Evolutionary conservation across 1,140 invertebrate species (phyloP).

Genomic region (Zophobas atratus): DNA sequence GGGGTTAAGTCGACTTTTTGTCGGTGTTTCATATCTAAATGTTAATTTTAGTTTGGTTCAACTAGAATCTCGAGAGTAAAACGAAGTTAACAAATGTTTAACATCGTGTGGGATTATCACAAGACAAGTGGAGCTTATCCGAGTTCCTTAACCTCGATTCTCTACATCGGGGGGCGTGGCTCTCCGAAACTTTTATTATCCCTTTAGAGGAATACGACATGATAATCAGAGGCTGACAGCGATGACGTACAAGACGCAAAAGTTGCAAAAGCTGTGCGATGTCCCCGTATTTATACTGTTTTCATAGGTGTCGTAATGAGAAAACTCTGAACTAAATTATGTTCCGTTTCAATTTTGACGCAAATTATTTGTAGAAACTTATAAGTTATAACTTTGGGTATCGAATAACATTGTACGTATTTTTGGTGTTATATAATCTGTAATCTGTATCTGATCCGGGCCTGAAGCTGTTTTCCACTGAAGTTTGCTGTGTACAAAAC

Average conservation of each 20-base stretch:
- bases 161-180: neutral
- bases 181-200: neutral
- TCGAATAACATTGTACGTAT: slow-evolving; percentile 27
- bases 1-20: slow-evolving; percentile 31
- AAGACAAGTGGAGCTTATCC: slow-evolving; percentile 40
- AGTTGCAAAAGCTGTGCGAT: too few species aligned
- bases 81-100: slow-evolving; percentile 41
- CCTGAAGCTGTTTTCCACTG: slow-evolving; percentile 23
- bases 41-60: slow-evolving; percentile 39
- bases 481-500: slow-evolving; percentile 14
- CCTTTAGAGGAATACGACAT: neutral
- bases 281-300: neutral
- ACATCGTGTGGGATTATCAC: slow-evolving; percentile 34
- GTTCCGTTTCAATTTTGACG: neutral
- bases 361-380: slow-evolving; percentile 21
- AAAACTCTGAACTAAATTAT: slow-evolving; percentile 18
- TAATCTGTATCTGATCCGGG: slow-evolving; percentile 38
- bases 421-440: slow-evolving; percentile 29
- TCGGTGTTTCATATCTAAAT: slow-evolving; percentile 28
- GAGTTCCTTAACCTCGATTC: slow-evolving; percentile 23
- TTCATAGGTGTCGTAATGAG: neutral
- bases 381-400: neutral
- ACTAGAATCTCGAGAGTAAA: slow-evolving; percentile 25
- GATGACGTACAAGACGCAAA: neutral
- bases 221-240: neutral